Percentiles rank a stretch among this genome's conserved stretches.
Evolutionary conservation across 2,888 invertebrate species (phyloP).

Genomic region (Notodonta ziczac): DNA sequence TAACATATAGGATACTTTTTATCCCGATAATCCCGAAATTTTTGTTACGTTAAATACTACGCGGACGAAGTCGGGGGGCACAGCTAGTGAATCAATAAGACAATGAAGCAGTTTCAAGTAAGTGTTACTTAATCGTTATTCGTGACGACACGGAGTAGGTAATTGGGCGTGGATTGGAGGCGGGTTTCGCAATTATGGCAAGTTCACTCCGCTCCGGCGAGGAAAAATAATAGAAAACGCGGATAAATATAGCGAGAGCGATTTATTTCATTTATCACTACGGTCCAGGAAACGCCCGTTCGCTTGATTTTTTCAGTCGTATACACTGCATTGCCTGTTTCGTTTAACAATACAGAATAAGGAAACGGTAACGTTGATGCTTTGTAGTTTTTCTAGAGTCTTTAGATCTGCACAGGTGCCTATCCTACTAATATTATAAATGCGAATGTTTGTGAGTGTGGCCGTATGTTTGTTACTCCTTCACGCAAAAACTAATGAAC

Average conservation of each 20-base stretch:
- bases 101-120: slow-evolving; percentile 13
- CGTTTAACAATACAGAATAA: not conserved
- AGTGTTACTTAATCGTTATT: slow-evolving; percentile 37
- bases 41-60: too few species aligned
- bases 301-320: not conserved
- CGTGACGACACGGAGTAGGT: slow-evolving; percentile 25
- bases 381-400: not conserved
- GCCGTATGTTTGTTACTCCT: too few species aligned
- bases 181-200: slow-evolving; percentile 27
- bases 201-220: slow-evolving; percentile 12
- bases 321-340: not conserved
- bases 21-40: too few species aligned
- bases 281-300: not conserved
- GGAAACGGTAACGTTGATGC: not conserved
- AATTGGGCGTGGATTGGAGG: slow-evolving; percentile 26
- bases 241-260: slow-evolving; percentile 6
- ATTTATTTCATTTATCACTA: slow-evolving; percentile 6
- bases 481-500: too few species aligned
- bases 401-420: not conserved
- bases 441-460: too few species aligned
- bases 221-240: slow-evolving; percentile 9
- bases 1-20: too few species aligned
- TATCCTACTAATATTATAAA: too few species aligned
- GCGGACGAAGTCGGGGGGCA: too few species aligned
- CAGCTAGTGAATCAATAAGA: too few species aligned